Percentiles rank a stretch among this genome's conserved stretches.
These are phyloP conservation scores for Leucophenga montana DNA, from an alignment of 2,888 invertebrate species.

Conservation along the genomic window DNA sequence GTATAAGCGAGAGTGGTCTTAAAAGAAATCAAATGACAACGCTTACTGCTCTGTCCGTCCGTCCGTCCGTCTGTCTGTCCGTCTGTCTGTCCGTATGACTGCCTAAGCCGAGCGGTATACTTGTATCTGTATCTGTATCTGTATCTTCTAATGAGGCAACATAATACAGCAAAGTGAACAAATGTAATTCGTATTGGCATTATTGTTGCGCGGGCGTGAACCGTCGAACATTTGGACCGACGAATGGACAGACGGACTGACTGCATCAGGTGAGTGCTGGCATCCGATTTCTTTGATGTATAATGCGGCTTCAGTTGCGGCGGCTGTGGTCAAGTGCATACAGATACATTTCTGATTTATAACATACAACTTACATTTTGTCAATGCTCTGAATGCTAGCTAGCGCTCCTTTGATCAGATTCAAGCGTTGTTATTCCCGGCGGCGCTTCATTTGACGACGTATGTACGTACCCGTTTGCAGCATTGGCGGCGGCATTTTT, in stretches of 20 bases:
- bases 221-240: not conserved
- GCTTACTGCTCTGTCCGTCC: slow-evolving; percentile 4
- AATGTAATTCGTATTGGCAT: not conserved
- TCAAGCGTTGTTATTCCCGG: too few species aligned
- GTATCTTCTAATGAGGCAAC: not conserved
- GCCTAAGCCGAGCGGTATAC: too few species aligned
- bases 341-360: too few species aligned
- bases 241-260: not conserved
- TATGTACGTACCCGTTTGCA: not conserved
- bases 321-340: not conserved
- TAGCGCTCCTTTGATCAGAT: not conserved
- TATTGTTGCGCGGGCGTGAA: not conserved
- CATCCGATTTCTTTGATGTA: slow-evolving; percentile 1
- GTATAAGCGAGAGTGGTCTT: slow-evolving; percentile 19
- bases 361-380: too few species aligned
- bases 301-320: not conserved
- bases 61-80: not conserved
- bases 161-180: slow-evolving; percentile 9
- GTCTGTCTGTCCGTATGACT: not conserved
- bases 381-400: too few species aligned
- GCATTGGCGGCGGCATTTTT: too few species aligned
- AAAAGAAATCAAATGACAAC: slow-evolving; percentile 23
- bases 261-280: not conserved
- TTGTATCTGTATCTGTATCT: too few species aligned
- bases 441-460: too few species aligned